phyloP scores from a whole-genome alignment of 2,113 vertebrate genomes.

The Pampusana beccarii region DNA sequence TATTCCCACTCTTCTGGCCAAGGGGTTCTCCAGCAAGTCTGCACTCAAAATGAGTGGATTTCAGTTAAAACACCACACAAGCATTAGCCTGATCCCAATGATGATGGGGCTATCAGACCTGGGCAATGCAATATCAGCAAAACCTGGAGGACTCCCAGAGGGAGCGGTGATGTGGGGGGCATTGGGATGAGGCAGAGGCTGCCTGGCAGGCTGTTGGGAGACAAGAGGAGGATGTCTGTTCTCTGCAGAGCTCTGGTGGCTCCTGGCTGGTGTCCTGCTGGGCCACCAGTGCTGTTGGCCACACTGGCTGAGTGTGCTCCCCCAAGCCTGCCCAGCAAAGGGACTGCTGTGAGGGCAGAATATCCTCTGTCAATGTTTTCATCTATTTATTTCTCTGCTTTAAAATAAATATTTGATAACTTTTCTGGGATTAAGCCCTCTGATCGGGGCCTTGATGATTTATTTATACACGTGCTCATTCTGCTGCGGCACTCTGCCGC shows the following conservation, averaged over 20 bases:
- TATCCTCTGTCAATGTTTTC: background rate
- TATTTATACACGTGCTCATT: background rate
- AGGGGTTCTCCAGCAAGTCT: background rate
- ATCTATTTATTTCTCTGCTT: constrained; percentile 13
- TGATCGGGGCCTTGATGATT: background rate
- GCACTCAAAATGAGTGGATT: background rate
- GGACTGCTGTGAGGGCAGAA: background rate
- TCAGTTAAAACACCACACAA: background rate
- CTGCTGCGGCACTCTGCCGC: background rate
- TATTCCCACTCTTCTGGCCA: background rate
- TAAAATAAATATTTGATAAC: constrained; percentile 50
- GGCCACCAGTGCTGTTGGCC: background rate
- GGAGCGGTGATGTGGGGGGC: background rate
- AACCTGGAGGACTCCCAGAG: background rate
- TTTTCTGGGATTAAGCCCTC: background rate
- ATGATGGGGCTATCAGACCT: background rate
- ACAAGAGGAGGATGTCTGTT: background rate
- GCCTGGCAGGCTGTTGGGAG: background rate
- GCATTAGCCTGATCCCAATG: background rate
- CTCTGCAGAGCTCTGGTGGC: background rate
- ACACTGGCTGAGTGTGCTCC: background rate
- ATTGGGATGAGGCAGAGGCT: fast-evolving
- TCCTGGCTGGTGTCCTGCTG: background rate
- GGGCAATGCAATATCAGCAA: background rate
- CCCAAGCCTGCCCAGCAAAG: background rate